phyloP scores from a whole-genome alignment of 1,140 invertebrate genomes.

The Tetramorium parvispinum region DNA sequence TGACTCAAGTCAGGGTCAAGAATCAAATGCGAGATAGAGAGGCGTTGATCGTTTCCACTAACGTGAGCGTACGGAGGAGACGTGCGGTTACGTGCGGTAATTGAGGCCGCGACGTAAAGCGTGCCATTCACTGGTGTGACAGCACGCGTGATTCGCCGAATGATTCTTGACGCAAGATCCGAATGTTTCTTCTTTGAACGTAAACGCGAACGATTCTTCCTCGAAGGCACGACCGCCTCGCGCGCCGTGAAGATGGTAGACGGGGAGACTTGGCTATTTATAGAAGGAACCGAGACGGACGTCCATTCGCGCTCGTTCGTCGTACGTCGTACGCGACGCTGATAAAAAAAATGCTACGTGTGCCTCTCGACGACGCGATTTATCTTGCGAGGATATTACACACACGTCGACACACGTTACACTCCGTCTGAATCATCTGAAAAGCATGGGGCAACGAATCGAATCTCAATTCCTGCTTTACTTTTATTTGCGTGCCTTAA shows the following conservation, averaged over 20 bases:
- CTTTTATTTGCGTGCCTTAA: neutral
- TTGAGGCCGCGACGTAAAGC: neutral
- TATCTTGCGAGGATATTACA: neutral
- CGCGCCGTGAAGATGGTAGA: conserved; percentile 24
- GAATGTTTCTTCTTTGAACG: no score
- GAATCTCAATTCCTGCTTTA: neutral
- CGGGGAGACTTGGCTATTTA: conserved; percentile 51
- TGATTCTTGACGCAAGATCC: no score
- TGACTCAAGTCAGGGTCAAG: conserved; percentile 8
- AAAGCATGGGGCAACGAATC: neutral
- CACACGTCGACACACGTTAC: no score
- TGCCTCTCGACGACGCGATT: neutral
- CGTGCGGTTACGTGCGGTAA: no score
- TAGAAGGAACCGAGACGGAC: conserved; percentile 52
- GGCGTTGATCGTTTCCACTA: neutral
- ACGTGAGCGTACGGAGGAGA: neutral
- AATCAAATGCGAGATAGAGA: conserved; percentile 31
- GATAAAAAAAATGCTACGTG: neutral
- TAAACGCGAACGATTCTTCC: neutral
- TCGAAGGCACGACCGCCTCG: neutral
- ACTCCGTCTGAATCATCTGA: no score
- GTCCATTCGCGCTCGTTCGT: neutral
- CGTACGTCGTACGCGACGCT: neutral
- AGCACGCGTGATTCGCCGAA: no score
- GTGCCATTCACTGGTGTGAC: no score